Conservation (phyloP, 2,113 vertebrate genomes). For the Brevimyrus niger region DNA sequence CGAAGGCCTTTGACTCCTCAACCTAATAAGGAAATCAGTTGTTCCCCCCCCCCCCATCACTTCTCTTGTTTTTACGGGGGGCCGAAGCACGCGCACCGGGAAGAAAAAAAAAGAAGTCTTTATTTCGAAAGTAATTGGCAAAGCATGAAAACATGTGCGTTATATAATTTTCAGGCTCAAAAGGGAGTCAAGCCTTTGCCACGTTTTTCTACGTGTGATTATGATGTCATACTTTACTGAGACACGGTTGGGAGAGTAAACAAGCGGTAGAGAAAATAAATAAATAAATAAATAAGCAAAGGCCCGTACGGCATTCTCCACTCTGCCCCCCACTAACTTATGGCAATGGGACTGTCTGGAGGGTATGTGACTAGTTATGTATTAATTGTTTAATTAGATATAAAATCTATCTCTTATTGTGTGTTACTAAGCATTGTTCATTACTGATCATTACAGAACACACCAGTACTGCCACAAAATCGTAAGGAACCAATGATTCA, state of each 20-base stretch:
- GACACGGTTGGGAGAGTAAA: constrained; percentile 50
- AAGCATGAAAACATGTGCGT: constrained; percentile 77
- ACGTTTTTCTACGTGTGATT: constrained; percentile 45
- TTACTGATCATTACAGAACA: neutral
- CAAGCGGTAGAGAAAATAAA: constrained; percentile 30
- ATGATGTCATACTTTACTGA: constrained; percentile 57
- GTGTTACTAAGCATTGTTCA: neutral
- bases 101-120: constrained; percentile 59
- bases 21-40: constrained; percentile 99
- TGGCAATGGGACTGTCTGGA: neutral
- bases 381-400: neutral
- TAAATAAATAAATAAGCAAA: constrained; percentile 16
- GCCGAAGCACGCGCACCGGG: constrained; percentile 54
- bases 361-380: neutral
- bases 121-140: constrained; percentile 83
- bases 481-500: neutral
- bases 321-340: neutral
- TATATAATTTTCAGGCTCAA: constrained; percentile 65
- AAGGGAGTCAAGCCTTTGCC: constrained; percentile 50
- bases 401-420: neutral
- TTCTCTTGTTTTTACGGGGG: constrained; percentile 75
- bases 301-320: neutral
- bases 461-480: neutral
- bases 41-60: constrained; percentile 52
- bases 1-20: constrained; percentile 94